Percentiles rank a stretch among this genome's conserved stretches.
Conservation (phyloP, 2,113 vertebrate species). For the Chaenocephalus aceratus region DNA sequence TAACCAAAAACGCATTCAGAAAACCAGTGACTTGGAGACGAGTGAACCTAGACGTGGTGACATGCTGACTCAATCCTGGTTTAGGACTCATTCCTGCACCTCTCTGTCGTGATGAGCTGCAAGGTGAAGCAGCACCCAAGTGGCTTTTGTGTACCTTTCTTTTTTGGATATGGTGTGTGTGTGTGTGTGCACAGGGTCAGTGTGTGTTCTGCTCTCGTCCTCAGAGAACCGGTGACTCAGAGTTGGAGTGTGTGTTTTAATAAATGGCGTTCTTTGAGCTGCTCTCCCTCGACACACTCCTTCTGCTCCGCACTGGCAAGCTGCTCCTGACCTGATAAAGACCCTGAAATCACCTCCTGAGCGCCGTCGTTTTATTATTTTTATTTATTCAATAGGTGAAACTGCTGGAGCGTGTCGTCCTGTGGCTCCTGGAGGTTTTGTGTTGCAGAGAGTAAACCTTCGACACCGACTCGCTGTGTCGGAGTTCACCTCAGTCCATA, state of each 20-base stretch:
- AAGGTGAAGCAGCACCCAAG: not conserved
- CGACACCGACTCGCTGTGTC: not conserved
- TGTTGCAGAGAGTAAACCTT: conserved; percentile 38
- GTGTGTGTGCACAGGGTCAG: not conserved
- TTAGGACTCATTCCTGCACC: no score
- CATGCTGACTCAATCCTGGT: no score
- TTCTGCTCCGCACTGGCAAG: conserved; percentile 25
- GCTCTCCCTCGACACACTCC: conserved; percentile 17
- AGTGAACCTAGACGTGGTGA: no score
- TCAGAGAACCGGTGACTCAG: conserved; percentile 29
- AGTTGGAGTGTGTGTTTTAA: conserved; percentile 28
- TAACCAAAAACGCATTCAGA: no score
- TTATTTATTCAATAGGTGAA: conserved; percentile 35
- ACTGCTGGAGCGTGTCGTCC: conserved; percentile 18
- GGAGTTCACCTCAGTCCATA: conserved; percentile 4
- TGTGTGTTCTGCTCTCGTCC: not conserved
- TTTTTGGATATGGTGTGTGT: not conserved
- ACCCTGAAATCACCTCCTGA: conserved; percentile 44
- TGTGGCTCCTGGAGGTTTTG: conserved; percentile 43
- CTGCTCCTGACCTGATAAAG: conserved; percentile 61
- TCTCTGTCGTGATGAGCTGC: no score
- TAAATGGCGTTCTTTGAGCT: conserved; percentile 48
- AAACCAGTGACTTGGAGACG: no score
- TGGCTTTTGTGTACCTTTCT: not conserved
- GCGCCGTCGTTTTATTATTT: conserved; percentile 10